Evolutionary conservation across 2,113 vertebrate genomes (phyloP).

Genomic region (Rhinichthys klamathensis): DNA sequence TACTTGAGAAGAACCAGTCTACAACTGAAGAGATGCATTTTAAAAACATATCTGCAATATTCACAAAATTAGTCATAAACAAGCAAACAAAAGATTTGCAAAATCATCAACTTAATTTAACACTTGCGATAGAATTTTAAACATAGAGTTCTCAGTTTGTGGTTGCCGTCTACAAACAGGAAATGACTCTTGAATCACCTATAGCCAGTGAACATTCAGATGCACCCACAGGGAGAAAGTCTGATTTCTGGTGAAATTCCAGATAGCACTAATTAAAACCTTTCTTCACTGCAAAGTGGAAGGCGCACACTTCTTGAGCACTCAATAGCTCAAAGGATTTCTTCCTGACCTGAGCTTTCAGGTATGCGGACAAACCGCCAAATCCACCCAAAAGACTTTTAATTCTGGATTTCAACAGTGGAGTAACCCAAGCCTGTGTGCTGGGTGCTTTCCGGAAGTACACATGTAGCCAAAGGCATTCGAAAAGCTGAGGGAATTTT

Average conservation of each 20-base stretch:
- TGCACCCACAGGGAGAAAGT: slow-evolving; percentile 4
- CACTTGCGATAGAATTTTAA: neutral
- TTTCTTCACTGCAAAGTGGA: slow-evolving; percentile 48
- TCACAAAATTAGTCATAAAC: neutral
- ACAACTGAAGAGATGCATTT: neutral
- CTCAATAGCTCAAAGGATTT: slow-evolving; percentile 58
- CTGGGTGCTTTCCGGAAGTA: neutral
- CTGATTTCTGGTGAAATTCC: slow-evolving; percentile 57
- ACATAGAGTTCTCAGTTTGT: neutral
- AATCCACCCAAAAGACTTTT: slow-evolving; percentile 62
- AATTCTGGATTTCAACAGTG: slow-evolving; percentile 52
- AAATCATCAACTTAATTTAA: neutral
- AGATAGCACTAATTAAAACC: slow-evolving; percentile 69
- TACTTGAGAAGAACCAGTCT: neutral
- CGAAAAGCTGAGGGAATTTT: slow-evolving; percentile 27
- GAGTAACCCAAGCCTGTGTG: slow-evolving; percentile 3
- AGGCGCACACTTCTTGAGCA: slow-evolving; percentile 58
- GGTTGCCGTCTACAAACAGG: neutral
- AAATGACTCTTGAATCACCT: slow-evolving; percentile 10
- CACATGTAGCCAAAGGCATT: slow-evolving; percentile 24
- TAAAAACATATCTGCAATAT: neutral
- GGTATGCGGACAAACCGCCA: slow-evolving; percentile 21
- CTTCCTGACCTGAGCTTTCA: slow-evolving; percentile 62
- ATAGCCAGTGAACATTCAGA: slow-evolving; percentile 1
- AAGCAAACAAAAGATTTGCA: neutral